Conservation (phyloP, 2,888 invertebrate genomes). For the Standfussiana lucernea region DNA sequence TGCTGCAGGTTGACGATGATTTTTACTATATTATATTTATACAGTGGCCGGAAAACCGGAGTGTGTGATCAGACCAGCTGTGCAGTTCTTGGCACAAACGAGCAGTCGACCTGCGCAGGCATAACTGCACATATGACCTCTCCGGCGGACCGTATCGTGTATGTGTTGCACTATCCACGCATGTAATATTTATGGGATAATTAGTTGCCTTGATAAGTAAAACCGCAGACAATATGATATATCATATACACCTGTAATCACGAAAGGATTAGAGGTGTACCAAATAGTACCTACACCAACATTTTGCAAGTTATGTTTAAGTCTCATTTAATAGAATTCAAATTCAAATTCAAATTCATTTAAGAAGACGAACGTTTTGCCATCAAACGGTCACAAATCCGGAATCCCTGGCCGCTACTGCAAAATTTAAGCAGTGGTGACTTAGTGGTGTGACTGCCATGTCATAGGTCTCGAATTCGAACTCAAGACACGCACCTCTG, state of each 20-base stretch:
- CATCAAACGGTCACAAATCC: not conserved
- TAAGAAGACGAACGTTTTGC: not conserved
- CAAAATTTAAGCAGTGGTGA: too few species aligned
- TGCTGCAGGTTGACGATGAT: not conserved
- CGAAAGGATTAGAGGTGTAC: not conserved
- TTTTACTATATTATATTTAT: not conserved
- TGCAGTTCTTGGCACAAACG: not conserved
- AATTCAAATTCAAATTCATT: too few species aligned
- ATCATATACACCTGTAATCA: not conserved
- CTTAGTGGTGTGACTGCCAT: too few species aligned
- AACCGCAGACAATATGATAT: not conserved
- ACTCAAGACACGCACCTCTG: too few species aligned
- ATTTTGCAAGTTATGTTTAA: not conserved
- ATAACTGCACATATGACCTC: not conserved
- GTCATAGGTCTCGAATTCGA: too few species aligned
- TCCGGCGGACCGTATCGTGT: conserved; percentile 1
- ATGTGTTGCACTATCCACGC: not conserved
- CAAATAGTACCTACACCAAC: not conserved
- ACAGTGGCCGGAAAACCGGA: not conserved
- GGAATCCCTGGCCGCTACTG: not conserved
- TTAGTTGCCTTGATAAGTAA: not conserved
- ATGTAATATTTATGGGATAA: not conserved
- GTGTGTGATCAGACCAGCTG: not conserved
- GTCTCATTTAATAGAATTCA: not conserved
- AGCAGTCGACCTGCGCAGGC: not conserved